Percentiles rank a stretch among this genome's conserved stretches.
Conservation (phyloP, 1,140 invertebrate genomes). For the Achroia grisella region DNA sequence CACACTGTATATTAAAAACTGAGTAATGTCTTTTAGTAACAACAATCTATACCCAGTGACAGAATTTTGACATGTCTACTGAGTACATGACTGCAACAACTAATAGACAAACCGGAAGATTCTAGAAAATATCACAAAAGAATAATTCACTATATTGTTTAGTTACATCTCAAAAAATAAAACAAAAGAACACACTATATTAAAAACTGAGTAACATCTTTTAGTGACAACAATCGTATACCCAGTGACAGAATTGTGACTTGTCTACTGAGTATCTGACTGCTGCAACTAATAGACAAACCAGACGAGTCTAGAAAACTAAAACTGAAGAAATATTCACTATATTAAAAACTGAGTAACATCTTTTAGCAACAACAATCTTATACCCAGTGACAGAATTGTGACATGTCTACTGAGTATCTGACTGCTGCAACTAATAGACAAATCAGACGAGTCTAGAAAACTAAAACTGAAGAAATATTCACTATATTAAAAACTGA, state of each 20-base stretch:
- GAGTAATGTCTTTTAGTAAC: neutral
- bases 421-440: neutral
- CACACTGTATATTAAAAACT: neutral
- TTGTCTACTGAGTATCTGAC: conserved; percentile 20
- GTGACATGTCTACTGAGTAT: conserved; percentile 5
- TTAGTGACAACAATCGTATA: conserved; percentile 13
- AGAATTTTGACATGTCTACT: conserved; percentile 19
- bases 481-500: too few relatives aligned
- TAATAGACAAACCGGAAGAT: neutral
- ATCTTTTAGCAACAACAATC: too few relatives aligned
- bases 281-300: conserved; percentile 1
- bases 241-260: conserved; percentile 33
- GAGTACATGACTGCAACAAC: conserved; percentile 11
- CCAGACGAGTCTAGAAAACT: too few relatives aligned
- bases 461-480: too few relatives aligned
- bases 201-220: neutral
- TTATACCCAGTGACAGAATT: conserved; percentile 14
- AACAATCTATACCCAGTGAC: neutral
- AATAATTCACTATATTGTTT: neutral
- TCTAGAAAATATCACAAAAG: neutral
- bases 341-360: too few relatives aligned
- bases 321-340: too few relatives aligned
- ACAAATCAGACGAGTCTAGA: too few relatives aligned
- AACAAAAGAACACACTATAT: conserved; percentile 2
- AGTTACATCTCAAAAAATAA: conserved; percentile 17